Base-by-base conservation (phyloP, 2,888 invertebrate genomes). In the Lypha dubia region DNA sequence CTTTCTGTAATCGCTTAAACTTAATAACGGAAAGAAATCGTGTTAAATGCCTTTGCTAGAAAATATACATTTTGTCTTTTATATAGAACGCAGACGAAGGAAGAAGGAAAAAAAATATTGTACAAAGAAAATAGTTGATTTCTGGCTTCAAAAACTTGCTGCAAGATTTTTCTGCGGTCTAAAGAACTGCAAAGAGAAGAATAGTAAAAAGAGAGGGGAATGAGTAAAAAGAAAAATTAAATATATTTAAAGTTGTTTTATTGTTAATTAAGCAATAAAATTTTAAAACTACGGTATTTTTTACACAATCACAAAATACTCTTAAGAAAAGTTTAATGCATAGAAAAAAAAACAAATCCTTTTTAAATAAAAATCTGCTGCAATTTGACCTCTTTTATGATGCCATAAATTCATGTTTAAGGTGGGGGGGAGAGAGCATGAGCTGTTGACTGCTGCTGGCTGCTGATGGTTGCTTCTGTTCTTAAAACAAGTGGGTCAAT, bases 31-130 rank as follows among this genome's bases (percentile, higher is more conserved):
- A 79, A 60, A 68, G 38, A 38, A 41, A 51, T 68, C 32, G 38
- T n/a, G n/a, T 44, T 63, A 74, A 67, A 71, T 63, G 73, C 80
- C 81, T 76, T 58, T 83, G 83, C 83, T 86, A 84, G 86, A 83
- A 86, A 84, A 80, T 67, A 80, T 51, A 65, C 86, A 86, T 86
- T 80, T 76, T 86, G 79, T 24, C 38, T 62, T 28, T 17, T 58
- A 58, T 58, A n/a, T 17, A 70, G 32, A 77, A 68, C 22, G 49
- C 63, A 77, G 51, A 60, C 46, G 46, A 49, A 56, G 63, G 46
- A 49, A 56, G 63, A 46, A 17, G 24, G 24, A 20, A 58, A 6
- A 60, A 70, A 41, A 20, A 5, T 6, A n/a, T n/a, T n/a, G n/a
- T 13, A n/a, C 15, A 22, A 49, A 68, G 24, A 44, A 67, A 32